Conservation (phyloP, 2,888 invertebrate species). For the Hesperia comma region DNA sequence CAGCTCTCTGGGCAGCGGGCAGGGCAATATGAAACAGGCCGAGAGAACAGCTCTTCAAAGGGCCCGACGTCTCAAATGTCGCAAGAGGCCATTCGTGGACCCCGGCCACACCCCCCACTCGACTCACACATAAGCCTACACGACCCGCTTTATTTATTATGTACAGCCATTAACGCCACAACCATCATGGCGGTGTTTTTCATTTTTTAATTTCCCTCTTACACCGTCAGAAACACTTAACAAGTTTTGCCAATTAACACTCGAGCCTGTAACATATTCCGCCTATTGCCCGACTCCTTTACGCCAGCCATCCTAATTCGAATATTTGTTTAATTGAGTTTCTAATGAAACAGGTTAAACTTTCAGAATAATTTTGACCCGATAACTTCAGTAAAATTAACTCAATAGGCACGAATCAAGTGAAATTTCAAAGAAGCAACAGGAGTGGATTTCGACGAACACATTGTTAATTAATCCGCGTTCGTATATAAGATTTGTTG, state of each 20-base stretch:
- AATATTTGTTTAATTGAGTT: constrained; percentile 46
- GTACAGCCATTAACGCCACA: constrained; percentile 82
- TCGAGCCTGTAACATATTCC: constrained; percentile 69
- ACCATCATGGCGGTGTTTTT: constrained; percentile 82
- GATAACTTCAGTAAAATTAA: constrained; percentile 18
- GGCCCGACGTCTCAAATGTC: constrained; percentile 82
- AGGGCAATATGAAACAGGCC: constrained; percentile 82
- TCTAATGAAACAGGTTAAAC: constrained; percentile 28
- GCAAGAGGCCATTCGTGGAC: constrained; percentile 81
- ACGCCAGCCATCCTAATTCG: constrained; percentile 42
- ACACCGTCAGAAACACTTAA: constrained; percentile 64
- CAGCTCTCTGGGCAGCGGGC: constrained; percentile 72
- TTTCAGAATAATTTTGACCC: constrained; percentile 23
- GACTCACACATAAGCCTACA: constrained; percentile 80
- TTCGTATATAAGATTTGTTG: constrained; percentile 34
- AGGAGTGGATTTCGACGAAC: constrained; percentile 27
- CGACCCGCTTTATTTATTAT: constrained; percentile 82
- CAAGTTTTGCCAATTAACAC: constrained; percentile 72
- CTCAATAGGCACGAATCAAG: constrained; percentile 29
- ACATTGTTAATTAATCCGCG: constrained; percentile 32
- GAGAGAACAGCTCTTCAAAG: constrained; percentile 77
- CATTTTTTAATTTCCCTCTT: constrained; percentile 82
- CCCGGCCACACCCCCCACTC: constrained; percentile 82
- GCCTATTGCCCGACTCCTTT: constrained; percentile 36
- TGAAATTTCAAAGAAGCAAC: constrained; percentile 21